These are phyloP conservation scores for Salvelinus namaycush DNA, from an alignment of 2,113 vertebrate species.

Conservation along the genomic window DNA sequence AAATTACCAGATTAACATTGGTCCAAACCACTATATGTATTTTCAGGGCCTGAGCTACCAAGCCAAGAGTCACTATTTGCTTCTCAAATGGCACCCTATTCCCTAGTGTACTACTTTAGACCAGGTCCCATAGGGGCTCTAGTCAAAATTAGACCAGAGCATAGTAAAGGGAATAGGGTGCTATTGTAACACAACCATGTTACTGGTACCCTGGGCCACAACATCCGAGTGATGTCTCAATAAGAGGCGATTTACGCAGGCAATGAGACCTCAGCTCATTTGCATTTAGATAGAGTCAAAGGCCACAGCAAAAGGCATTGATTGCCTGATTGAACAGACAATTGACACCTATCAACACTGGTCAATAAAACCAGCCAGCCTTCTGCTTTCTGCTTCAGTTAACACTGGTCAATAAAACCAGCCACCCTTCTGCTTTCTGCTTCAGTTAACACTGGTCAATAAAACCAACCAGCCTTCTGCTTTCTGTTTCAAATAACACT, in stretches of 20 bases:
- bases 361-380: not conserved
- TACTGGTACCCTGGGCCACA: not conserved
- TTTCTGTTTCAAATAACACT: no score
- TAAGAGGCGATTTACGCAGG: not conserved
- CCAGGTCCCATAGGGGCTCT: no score
- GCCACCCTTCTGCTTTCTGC: no score
- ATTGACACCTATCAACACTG: slow-evolving; percentile 24
- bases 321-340: slow-evolving; percentile 36
- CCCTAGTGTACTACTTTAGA: no score
- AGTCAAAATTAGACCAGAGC: no score
- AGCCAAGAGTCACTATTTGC: no score
- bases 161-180: no score
- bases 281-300: slow-evolving; percentile 68
- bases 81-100: no score
- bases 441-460: no score
- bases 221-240: not conserved
- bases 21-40: not conserved
- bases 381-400: not conserved
- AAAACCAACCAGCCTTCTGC: no score
- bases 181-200: not conserved
- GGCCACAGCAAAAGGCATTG: slow-evolving; percentile 45
- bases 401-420: no score
- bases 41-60: not conserved
- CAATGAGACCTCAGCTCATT: slow-evolving; percentile 41
- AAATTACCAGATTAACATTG: no score